Conservation (phyloP, 2,888 invertebrate species). For the Zygaena filipendulae region DNA sequence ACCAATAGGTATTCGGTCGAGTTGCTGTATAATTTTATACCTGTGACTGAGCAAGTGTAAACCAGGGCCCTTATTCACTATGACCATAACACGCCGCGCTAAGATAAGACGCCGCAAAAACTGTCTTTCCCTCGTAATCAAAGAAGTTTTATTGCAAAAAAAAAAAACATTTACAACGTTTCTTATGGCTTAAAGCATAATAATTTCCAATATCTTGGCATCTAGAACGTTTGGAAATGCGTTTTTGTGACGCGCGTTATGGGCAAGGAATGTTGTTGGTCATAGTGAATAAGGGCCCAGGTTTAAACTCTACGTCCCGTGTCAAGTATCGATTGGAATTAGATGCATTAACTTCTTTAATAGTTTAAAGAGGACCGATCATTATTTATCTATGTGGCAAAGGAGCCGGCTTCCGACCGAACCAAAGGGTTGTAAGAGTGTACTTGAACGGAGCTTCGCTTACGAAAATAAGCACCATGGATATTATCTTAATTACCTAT, state of each 20-base stretch:
- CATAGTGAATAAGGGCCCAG: too few species aligned
- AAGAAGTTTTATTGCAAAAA: too few species aligned
- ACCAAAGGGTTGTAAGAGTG: constrained; percentile 50
- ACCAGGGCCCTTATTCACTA: too few species aligned
- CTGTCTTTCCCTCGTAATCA: too few species aligned
- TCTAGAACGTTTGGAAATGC: background rate
- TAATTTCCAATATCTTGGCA: background rate
- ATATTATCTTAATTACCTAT: constrained; percentile 44
- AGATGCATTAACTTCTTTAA: constrained; percentile 4
- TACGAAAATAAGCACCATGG: constrained; percentile 19
- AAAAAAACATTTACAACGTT: too few species aligned
- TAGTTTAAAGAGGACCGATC: constrained; percentile 30
- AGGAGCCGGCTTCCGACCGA: constrained; percentile 25
- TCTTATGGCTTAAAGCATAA: too few species aligned
- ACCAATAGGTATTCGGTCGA: constrained; percentile 2
- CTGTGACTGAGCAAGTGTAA: too few species aligned
- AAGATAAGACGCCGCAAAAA: too few species aligned
- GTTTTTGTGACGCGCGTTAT: too few species aligned
- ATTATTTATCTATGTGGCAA: constrained; percentile 33
- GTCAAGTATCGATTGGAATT: constrained; percentile 1
- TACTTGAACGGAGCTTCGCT: constrained; percentile 27
- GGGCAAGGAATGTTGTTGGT: too few species aligned
- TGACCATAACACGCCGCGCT: too few species aligned
- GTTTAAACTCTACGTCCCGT: background rate
- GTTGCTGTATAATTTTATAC: too few species aligned